These are phyloP conservation scores for Clangula hyemalis DNA, from an alignment of 2,797 vertebrate species.

Conservation along the genomic window DNA sequence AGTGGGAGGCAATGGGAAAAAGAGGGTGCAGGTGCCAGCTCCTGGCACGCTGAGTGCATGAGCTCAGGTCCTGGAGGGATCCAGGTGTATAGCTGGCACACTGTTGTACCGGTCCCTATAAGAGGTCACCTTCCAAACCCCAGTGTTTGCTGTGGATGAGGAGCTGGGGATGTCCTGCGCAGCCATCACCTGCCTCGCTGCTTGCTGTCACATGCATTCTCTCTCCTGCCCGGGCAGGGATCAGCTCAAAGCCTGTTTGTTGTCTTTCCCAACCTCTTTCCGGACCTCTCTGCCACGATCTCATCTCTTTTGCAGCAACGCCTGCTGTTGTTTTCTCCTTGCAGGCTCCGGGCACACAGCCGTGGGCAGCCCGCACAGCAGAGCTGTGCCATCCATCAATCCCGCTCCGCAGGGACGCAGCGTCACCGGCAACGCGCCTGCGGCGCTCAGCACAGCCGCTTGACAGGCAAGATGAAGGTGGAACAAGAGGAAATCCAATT, in stretches of 20 bases:
- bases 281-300: not conserved
- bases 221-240: not conserved
- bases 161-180: not conserved
- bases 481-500: slow-evolving; percentile 10
- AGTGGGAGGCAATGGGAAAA: too few species aligned
- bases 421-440: not conserved
- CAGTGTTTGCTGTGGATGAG: not conserved
- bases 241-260: not conserved
- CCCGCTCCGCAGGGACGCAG: fast-evolving
- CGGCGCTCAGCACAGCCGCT: fast-evolving
- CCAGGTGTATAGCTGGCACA: not conserved
- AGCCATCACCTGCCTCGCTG: not conserved
- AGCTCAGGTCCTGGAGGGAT: too few species aligned
- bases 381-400: not conserved
- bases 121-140: slow-evolving; percentile 7
- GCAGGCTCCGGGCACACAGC: not conserved
- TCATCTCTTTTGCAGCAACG: not conserved
- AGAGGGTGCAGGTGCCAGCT: too few species aligned
- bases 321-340: not conserved
- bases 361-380: not conserved
- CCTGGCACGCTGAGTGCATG: too few species aligned
- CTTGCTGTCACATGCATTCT: not conserved
- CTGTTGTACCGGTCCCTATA: not conserved
- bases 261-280: not conserved
- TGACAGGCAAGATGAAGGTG: not conserved